phyloP scores from a whole-genome alignment of 2,797 vertebrate genomes.

The Potorous gilbertii region DNA sequence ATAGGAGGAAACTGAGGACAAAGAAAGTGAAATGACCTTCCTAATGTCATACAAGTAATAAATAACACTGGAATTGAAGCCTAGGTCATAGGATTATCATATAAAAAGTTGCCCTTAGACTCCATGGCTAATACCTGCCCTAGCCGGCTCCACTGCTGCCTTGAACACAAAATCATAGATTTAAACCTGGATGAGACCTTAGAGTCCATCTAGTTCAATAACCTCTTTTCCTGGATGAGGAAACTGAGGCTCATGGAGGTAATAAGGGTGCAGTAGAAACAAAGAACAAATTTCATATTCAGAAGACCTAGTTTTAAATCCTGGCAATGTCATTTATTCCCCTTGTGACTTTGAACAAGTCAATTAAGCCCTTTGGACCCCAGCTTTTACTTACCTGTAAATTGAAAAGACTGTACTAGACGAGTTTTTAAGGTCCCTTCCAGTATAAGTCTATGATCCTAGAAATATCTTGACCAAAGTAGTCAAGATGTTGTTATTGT shows the following conservation, averaged over 20 bases:
- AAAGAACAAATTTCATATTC: background rate
- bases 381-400: background rate
- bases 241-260: background rate
- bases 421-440: background rate
- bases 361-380: background rate
- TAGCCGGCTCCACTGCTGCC: accelerated
- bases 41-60: background rate
- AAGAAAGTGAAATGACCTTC: background rate
- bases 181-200: background rate
- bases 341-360: background rate
- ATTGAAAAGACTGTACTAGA: background rate
- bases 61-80: background rate
- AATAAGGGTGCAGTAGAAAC: background rate
- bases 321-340: background rate
- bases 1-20: background rate
- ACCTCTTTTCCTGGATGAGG: background rate
- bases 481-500: background rate
- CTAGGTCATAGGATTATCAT: background rate
- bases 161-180: background rate
- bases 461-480: background rate
- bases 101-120: background rate
- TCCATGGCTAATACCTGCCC: background rate
- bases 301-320: background rate
- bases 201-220: background rate
- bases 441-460: background rate